Evolutionary conservation across 1,140 invertebrate species (phyloP).

Genomic region (Drosophila eugracilis): DNA sequence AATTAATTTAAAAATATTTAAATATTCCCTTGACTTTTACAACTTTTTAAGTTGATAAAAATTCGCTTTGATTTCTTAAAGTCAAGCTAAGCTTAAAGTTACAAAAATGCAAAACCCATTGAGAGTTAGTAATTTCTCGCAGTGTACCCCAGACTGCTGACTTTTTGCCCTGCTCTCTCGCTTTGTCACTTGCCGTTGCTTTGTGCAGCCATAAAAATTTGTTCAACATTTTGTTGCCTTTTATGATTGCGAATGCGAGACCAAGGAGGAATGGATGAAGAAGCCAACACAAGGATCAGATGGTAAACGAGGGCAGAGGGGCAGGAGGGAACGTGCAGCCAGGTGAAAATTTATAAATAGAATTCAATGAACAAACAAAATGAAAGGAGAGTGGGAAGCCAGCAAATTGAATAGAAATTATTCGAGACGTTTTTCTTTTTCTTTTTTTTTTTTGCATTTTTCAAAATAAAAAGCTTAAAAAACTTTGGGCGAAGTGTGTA

Average conservation of each 20-base stretch:
- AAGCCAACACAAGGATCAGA: conserved; percentile 17
- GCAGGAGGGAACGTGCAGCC: conserved; percentile 4
- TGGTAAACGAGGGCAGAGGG: not conserved
- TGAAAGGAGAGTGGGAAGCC: not conserved
- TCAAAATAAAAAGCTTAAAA: not conserved
- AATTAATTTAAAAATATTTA: too few species aligned
- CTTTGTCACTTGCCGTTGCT: conserved; percentile 29
- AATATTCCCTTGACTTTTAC: too few species aligned
- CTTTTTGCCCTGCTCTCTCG: conserved; percentile 27
- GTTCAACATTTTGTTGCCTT: conserved; percentile 59
- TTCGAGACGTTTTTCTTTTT: conserved; percentile 17
- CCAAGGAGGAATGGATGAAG: not conserved
- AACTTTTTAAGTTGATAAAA: too few species aligned
- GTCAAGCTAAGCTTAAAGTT: too few species aligned
- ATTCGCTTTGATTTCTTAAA: too few species aligned
- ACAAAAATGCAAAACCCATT: too few species aligned
- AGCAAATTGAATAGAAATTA: conserved; percentile 40
- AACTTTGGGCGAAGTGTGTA: conserved; percentile 5
- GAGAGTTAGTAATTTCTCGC: not conserved
- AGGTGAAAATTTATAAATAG: conserved; percentile 48
- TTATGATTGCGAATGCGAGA: conserved; percentile 40
- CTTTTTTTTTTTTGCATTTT: conserved; percentile 6
- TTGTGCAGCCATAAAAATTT: conserved; percentile 59
- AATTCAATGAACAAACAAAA: conserved; percentile 47
- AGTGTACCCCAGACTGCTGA: conserved; percentile 13